Conservation (phyloP, 2,113 vertebrate species). For the Hydropotes inermis region DNA sequence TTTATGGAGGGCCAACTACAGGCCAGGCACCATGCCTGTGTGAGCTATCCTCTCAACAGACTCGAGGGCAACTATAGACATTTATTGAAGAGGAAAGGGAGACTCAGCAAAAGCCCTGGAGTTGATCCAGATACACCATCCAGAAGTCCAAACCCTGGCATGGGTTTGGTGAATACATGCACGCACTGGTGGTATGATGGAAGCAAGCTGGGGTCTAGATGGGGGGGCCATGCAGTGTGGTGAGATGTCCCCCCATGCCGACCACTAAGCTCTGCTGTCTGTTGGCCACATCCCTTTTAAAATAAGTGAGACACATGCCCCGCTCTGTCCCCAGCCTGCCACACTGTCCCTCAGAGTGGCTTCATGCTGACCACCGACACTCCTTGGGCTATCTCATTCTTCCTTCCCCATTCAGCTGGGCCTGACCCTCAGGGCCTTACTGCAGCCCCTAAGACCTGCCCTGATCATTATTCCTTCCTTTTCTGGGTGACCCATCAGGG, state of each 20-base stretch:
- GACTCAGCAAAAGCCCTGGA: background rate
- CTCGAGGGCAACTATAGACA: background rate
- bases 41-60: background rate
- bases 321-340: background rate
- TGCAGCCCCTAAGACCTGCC: background rate
- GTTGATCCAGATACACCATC: background rate
- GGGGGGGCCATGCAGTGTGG: no score
- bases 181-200: fast-evolving
- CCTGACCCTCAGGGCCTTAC: background rate
- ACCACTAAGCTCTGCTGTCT: background rate
- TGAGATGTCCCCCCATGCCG: background rate
- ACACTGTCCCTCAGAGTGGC: background rate
- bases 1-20: background rate
- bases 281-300: background rate
- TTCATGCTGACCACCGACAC: background rate
- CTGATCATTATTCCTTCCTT: background rate
- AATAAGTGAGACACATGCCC: background rate
- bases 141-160: background rate
- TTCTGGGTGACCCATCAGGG: background rate
- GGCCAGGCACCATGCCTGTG: background rate
- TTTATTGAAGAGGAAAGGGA: background rate
- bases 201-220: background rate
- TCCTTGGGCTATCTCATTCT: background rate
- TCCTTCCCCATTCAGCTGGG: background rate
- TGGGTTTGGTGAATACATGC: background rate